phyloP scores from a whole-genome alignment of 2,888 invertebrate genomes.

The Microchrysa polita region DNA sequence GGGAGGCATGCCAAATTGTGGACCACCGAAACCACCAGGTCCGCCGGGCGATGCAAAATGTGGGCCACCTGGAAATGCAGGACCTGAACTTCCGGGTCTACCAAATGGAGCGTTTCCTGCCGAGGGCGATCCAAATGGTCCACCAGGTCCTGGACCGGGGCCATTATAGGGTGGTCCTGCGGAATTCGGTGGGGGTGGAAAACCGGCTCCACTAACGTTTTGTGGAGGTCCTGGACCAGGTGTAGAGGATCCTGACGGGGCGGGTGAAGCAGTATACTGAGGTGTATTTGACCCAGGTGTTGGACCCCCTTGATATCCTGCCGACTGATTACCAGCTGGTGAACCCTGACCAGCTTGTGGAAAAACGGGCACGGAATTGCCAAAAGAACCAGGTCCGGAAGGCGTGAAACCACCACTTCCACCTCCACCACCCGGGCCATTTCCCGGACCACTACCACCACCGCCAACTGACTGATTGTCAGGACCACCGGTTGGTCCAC shows the following conservation, averaged over 20 bases:
- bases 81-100: constrained; percentile 73
- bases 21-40: constrained; percentile 70
- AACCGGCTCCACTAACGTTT: constrained; percentile 67
- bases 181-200: constrained; percentile 67
- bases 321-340: constrained; percentile 74
- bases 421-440: constrained; percentile 72
- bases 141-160: constrained; percentile 68
- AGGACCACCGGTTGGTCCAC: constrained; percentile 76
- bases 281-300: constrained; percentile 81
- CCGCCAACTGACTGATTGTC: constrained; percentile 71
- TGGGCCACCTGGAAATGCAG: constrained; percentile 70
- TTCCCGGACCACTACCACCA: constrained; percentile 76
- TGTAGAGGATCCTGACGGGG: constrained; percentile 83
- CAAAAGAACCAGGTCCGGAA: constrained; percentile 65
- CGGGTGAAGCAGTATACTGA: constrained; percentile 87
- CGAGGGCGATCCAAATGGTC: constrained; percentile 75
- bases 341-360: constrained; percentile 80
- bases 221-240: constrained; percentile 78
- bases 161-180: constrained; percentile 74
- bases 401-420: constrained; percentile 69
- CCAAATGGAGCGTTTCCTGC: constrained; percentile 72
- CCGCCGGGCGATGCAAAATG: constrained; percentile 67
- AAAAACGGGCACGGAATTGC: constrained; percentile 69
- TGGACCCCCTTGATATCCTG: constrained; percentile 72
- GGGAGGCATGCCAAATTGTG: constrained; percentile 76